A percentile compares a stretch with the other conserved stretches of the same genome.
Evolutionary conservation across 2,797 vertebrate species (phyloP).

Genomic region (Cetoscarus ocellatus): DNA sequence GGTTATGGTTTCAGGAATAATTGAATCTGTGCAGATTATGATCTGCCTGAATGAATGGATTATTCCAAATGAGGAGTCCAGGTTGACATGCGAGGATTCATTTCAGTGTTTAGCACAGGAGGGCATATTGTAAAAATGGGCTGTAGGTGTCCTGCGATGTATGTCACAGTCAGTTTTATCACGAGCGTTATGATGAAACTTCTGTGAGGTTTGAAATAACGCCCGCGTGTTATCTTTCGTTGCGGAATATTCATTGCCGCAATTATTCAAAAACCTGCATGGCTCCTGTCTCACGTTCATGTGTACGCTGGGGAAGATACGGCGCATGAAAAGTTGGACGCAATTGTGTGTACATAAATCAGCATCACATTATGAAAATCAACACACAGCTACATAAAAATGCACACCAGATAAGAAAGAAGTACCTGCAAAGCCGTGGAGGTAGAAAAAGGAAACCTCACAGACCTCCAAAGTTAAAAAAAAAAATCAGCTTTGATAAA

Average conservation of each 20-base stretch:
- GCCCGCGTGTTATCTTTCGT: conserved; percentile 63
- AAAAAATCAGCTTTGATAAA: conserved; percentile 65
- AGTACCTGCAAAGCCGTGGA: conserved; percentile 44
- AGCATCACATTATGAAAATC: conserved; percentile 78
- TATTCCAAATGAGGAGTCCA: conserved; percentile 51
- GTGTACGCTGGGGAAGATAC: conserved; percentile 60
- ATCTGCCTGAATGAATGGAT: conserved; percentile 78
- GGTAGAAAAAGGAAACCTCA: conserved; percentile 46
- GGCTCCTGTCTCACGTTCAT: conserved; percentile 59
- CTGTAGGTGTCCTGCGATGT: conserved; percentile 64
- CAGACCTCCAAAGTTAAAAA: conserved; percentile 59
- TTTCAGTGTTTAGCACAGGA: conserved; percentile 64
- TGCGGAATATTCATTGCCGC: conserved; percentile 75
- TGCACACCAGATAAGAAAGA: conserved; percentile 37
- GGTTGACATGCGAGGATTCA: conserved; percentile 57
- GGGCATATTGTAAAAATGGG: conserved; percentile 73
- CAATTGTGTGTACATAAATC: conserved; percentile 78
- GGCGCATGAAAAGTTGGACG: conserved; percentile 62
- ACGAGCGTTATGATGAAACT: conserved; percentile 67
- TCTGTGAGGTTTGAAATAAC: conserved; percentile 70
- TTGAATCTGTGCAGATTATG: conserved; percentile 81
- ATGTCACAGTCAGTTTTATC: conserved; percentile 79
- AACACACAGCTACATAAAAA: conserved; percentile 63
- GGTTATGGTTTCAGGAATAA: conserved; percentile 79
- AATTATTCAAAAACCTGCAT: conserved; percentile 75